These are phyloP conservation scores for Xylocopa sonorina DNA, from an alignment of 1,140 invertebrate species.

Conservation along the genomic window DNA sequence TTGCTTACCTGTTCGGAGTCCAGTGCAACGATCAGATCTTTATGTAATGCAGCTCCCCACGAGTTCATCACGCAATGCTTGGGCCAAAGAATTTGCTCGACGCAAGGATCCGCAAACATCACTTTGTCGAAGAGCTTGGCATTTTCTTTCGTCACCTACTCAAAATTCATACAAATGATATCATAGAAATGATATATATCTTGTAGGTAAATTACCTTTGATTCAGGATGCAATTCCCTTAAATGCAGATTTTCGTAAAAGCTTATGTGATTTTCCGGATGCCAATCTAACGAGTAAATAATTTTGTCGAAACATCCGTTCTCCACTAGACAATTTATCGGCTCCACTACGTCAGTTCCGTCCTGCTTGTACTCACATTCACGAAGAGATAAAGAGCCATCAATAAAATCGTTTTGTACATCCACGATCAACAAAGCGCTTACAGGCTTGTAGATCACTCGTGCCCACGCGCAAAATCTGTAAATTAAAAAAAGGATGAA, in stretches of 20 bases:
- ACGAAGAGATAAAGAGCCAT: conserved; percentile 87
- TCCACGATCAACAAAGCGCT: conserved; percentile 89
- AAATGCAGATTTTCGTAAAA: conserved; percentile 88
- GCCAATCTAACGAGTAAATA: conserved; percentile 91
- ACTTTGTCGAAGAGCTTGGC: conserved; percentile 88
- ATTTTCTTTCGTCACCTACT: conserved; percentile 79
- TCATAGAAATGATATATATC: no score
- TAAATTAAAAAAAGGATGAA: conserved; percentile 7
- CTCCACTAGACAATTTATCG: conserved; percentile 88
- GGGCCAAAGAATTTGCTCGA: conserved; percentile 89
- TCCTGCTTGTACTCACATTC: conserved; percentile 87
- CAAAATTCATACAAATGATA: no score
- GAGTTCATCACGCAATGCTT: conserved; percentile 89
- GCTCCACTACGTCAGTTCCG: conserved; percentile 84
- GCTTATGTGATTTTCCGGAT: conserved; percentile 90
- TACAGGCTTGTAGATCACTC: conserved; percentile 79
- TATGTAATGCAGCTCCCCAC: conserved; percentile 89
- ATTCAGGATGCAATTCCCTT: conserved; percentile 81
- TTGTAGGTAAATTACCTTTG: no score
- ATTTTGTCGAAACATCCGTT: conserved; percentile 86
- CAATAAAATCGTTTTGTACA: conserved; percentile 93
- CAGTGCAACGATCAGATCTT: conserved; percentile 84
- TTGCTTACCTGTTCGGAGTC: conserved; percentile 72
- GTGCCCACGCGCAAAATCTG: conserved; percentile 72
- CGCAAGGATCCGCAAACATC: conserved; percentile 84